Evolutionary conservation across 2,113 vertebrate species (phyloP).

Genomic region (Catharus fuscescens): DNA sequence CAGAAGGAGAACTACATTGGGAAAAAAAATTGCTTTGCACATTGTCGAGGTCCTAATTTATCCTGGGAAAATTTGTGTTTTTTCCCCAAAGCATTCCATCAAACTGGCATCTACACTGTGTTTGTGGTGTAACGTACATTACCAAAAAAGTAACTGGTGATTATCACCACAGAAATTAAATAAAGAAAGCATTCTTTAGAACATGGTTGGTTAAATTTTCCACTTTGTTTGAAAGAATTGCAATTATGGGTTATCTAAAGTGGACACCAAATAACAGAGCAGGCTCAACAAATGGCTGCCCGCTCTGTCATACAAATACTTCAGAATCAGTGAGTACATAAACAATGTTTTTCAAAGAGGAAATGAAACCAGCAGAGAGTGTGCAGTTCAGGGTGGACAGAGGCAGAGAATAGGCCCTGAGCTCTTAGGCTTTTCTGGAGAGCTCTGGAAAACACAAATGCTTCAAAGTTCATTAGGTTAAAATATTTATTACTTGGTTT

Average conservation of each 20-base stretch:
- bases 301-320: not conserved
- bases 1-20: not conserved
- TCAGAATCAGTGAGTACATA: not conserved
- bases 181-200: not conserved
- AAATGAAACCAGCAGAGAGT: not conserved
- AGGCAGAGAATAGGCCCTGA: not conserved
- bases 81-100: not conserved
- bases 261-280: slow-evolving; percentile 21
- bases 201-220: not conserved
- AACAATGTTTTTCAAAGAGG: not conserved
- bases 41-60: not conserved
- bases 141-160: slow-evolving; percentile 15
- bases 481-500: not conserved
- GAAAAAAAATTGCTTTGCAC: not conserved
- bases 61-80: not conserved
- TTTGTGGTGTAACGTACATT: not conserved
- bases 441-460: not conserved
- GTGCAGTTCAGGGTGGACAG: not conserved
- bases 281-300: not conserved
- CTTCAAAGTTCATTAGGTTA: not conserved
- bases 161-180: not conserved
- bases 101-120: not conserved
- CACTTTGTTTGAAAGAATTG: slow-evolving; percentile 3
- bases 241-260: slow-evolving; percentile 1
- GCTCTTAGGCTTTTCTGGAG: not conserved